Conservation (phyloP, 2,113 vertebrate genomes). For the Marcusenius ussheri region DNA sequence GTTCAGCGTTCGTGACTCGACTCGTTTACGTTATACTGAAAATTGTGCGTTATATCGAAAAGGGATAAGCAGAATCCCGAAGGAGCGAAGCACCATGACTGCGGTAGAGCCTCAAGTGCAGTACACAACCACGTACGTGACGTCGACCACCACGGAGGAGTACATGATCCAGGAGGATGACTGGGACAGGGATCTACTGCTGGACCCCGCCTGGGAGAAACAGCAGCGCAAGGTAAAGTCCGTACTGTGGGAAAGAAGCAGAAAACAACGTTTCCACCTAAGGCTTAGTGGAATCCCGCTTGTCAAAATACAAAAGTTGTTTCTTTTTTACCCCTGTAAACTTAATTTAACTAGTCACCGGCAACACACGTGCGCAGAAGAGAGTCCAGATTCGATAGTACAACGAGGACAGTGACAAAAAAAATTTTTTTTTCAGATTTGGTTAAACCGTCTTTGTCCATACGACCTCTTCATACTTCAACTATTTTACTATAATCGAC, state of each 20-base stretch:
- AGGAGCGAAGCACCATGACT: conserved; percentile 30
- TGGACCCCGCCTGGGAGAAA: conserved; percentile 72
- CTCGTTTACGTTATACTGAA: conserved; percentile 26
- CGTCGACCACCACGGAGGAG: conserved; percentile 36
- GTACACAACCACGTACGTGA: conserved; percentile 43
- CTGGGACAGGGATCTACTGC: conserved; percentile 43
- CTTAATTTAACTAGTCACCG: not conserved
- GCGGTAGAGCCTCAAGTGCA: conserved; percentile 43
- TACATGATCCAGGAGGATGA: conserved; percentile 65
- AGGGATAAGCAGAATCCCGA: conserved; percentile 24
- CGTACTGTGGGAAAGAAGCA: not conserved
- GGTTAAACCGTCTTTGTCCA: not conserved
- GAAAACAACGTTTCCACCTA: not conserved
- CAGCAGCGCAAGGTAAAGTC: conserved; percentile 65
- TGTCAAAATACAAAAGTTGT: not conserved
- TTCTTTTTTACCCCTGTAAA: not conserved
- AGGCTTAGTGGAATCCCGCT: not conserved
- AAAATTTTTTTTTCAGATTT: not conserved
- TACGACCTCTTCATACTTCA: not conserved
- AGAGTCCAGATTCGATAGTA: not conserved
- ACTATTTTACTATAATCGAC: not conserved
- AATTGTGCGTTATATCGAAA: not conserved
- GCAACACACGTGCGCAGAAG: not conserved
- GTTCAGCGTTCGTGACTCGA: not conserved
- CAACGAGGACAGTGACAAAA: not conserved